Conservation (phyloP, 1,140 invertebrate species). For the Orussus abietinus region DNA sequence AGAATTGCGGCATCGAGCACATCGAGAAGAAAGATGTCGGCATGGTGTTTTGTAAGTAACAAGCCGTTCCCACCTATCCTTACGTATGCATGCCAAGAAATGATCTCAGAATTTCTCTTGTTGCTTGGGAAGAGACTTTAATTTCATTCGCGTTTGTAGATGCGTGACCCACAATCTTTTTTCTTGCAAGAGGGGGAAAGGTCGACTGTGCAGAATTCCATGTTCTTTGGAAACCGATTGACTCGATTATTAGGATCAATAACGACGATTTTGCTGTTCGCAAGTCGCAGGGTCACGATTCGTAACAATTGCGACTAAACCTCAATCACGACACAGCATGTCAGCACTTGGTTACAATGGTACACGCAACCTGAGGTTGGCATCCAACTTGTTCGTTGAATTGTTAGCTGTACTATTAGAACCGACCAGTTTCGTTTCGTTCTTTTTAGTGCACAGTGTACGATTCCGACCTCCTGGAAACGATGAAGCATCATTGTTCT, state of each 20-base stretch:
- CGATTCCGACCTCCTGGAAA: too few species aligned
- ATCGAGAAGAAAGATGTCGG: conserved; percentile 18
- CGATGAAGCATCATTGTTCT: too few species aligned
- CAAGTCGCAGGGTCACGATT: conserved; percentile 29
- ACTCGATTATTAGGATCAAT: too few species aligned
- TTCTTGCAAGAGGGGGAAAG: too few species aligned
- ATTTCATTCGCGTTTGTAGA: not conserved
- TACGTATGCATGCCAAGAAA: not conserved
- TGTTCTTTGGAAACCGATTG: not conserved
- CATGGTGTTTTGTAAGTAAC: conserved; percentile 23
- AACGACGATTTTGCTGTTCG: too few species aligned
- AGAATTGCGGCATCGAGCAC: conserved; percentile 18
- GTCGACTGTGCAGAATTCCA: too few species aligned
- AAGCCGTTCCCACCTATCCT: not conserved
- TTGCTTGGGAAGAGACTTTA: not conserved
- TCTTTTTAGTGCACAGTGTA: conserved; percentile 26
- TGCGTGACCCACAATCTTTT: too few species aligned
- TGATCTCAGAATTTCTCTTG: conserved; percentile 3
- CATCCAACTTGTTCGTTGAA: conserved; percentile 26
- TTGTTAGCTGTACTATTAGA: conserved; percentile 24
- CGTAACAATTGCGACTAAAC: conserved; percentile 28
- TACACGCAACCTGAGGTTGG: conserved; percentile 24
- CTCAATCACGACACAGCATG: conserved; percentile 24
- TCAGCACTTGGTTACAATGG: conserved; percentile 2
- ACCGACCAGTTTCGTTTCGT: conserved; percentile 34